Evolutionary conservation across 1,140 invertebrate species (phyloP), one percentile per base, ranked within the genome.

Genomic region (Zaprionus camerounensis): DNA sequence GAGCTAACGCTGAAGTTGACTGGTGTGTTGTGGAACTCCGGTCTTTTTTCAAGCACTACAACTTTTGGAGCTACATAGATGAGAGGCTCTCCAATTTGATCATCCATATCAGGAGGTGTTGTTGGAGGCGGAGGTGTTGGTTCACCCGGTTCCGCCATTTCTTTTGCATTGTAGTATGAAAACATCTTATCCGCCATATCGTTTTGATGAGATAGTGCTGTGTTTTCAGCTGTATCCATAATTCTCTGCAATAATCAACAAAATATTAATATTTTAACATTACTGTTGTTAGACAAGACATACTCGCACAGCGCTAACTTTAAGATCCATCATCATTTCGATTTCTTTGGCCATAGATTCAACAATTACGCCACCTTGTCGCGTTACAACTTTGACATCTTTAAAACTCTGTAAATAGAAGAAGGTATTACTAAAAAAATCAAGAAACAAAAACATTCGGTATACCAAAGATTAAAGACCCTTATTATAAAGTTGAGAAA

Each of bases 1-100:
- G 97, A 96, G 81, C 97, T 98, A 91, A 96, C 94, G 86, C 95
- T 97, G 6, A 95, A 95, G 92, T 98, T 99, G 3, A 99, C 97
- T 12, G 95, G 93, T 22, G 96, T 96, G 85, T 96, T 95, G 71
- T 95, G 96, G 83, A 99, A 99, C 85, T 97, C 96, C 20, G 94
- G 92, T 92, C 97, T 96, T 56, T 94, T 94, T 49, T 94, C 95
- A 24, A 97, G 90, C 1, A 94, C 92, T n/a, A 96, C 91, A 41
- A 94, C 93, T 78, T 91, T 91, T 26, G 91, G 94, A 17, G 93
- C 93, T 5, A 94, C 93, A 41, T 94, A 94, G 76, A 93, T 87
- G 20, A 92, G 80, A 57, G 94, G 93, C 76, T 94, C 94, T 55
- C 94, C 94, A 51, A 94, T 93, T 61, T 94, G 92, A 75, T 93